Evolutionary conservation across 2,797 vertebrate species (phyloP), one percentile per base, ranked within the genome.

Genomic region (Cetoscarus ocellatus): DNA sequence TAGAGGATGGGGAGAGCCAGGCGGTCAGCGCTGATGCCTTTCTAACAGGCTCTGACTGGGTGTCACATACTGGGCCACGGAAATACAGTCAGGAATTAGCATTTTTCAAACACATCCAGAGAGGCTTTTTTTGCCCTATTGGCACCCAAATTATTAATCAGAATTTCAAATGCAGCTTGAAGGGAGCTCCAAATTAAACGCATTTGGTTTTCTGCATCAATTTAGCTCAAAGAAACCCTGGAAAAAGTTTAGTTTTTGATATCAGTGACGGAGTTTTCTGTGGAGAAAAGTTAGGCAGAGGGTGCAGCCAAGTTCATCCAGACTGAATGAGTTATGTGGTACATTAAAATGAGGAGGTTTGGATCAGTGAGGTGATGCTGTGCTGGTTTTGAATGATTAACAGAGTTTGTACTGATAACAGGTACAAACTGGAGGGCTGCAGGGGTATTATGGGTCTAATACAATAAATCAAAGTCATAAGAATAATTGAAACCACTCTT

Each of bases 1-100:
- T 60, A 88, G 73, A 83, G 83, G 79, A 80, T 83, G 62, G 10
- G 48, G 58, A 43, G 63, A 64, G 60, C 43, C 61, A 72, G 77
- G 68, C 59, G 73, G 88, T 85, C 85, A 85, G 83, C 3, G 55
- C n/a, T 34, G 72, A 65, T 73, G 72, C 64, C 85, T 75, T 56
- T 34, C 52, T 61, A 73, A 77, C 62, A 78, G 75, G 40, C 51
- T 80, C 66, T 73, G 86, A 83, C 84, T 82, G 19, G 53, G 76
- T 85, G 85, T 87, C 77, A 84, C 70, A 72, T 69, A 39, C 52
- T 40, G 52, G 57, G 63, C 72, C 50, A 19, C 2, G 36, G 17
- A 71, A 59, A 80, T 47, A 63, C 11, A 78, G 45, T 70, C 49
- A 39, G 60, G 51, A 77, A 85, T 86, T 78, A 71, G 61, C 75